Evolutionary conservation across 2,888 invertebrate genomes (phyloP).

Genomic region (Pachliopta kotzebuea): DNA sequence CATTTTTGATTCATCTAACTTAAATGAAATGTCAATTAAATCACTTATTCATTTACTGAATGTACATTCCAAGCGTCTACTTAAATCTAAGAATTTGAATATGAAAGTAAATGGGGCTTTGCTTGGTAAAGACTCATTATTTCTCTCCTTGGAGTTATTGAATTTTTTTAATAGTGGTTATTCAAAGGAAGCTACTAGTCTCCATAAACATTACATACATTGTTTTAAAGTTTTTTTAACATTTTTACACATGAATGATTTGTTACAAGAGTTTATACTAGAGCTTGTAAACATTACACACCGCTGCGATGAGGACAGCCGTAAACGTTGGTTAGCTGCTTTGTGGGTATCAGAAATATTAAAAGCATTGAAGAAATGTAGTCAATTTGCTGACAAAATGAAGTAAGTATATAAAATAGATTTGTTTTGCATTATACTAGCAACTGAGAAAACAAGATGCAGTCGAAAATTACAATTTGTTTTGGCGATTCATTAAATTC

Average conservation of each 20-base stretch:
- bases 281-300: conserved; percentile 66
- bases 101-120: conserved; percentile 50
- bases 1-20: conserved; percentile 52
- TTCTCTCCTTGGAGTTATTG: conserved; percentile 60
- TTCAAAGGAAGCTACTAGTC: conserved; percentile 41
- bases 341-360: conserved; percentile 78
- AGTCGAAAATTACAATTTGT: no score
- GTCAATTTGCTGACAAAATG: conserved; percentile 49
- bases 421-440: background rate
- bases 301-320: conserved; percentile 42
- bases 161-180: conserved; percentile 47
- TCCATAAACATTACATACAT: conserved; percentile 54
- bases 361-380: conserved; percentile 61
- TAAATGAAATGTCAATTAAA: conserved; percentile 52
- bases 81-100: conserved; percentile 45
- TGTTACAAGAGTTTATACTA: conserved; percentile 69
- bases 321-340: conserved; percentile 66
- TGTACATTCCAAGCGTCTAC: conserved; percentile 47
- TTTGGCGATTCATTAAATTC: no score
- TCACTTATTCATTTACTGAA: conserved; percentile 51
- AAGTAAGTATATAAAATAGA: conserved; percentile 47
- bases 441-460: background rate
- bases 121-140: conserved; percentile 56
- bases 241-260: conserved; percentile 73
- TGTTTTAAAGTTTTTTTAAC: conserved; percentile 79